phyloP scores from a whole-genome alignment of 2,888 invertebrate genomes.

The Pachycephus smyrnensis region DNA sequence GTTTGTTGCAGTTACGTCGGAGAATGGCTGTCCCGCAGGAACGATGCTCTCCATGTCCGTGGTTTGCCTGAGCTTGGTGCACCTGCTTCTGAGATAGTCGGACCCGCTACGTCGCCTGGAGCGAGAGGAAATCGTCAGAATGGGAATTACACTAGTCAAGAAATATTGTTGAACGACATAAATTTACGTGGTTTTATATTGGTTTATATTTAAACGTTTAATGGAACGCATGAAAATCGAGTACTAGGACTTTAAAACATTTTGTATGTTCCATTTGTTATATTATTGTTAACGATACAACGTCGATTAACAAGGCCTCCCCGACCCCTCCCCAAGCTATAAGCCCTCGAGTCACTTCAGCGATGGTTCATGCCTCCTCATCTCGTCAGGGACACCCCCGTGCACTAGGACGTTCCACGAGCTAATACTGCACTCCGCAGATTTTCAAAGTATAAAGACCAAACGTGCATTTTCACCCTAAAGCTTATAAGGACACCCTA shows the following conservation, averaged over 20 bases:
- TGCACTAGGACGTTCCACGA: background rate
- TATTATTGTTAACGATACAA: constrained; percentile 20
- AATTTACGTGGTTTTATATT: constrained; percentile 34
- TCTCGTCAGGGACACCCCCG: background rate
- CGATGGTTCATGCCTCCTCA: background rate
- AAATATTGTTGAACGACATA: constrained; percentile 35
- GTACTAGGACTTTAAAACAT: constrained; percentile 19
- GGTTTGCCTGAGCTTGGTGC: constrained; percentile 41
- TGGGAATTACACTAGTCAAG: constrained; percentile 17
- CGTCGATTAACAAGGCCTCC: background rate
- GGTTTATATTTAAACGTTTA: constrained; percentile 27
- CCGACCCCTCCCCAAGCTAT: background rate
- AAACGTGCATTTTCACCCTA: background rate
- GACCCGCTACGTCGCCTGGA: constrained; percentile 18
- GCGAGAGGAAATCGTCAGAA: constrained; percentile 13
- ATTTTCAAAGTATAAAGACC: background rate
- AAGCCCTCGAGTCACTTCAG: background rate
- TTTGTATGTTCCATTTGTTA: constrained; percentile 37
- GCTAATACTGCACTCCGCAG: background rate
- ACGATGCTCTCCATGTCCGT: constrained; percentile 33
- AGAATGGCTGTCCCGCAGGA: constrained; percentile 44
- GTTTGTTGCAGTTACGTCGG: constrained; percentile 59
- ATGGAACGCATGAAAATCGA: constrained; percentile 11
- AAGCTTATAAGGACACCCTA: background rate
- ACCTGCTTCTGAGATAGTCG: constrained; percentile 55